These are phyloP conservation scores for Probosciger aterrimus DNA, from an alignment of 2,113 vertebrate genomes.

Conservation along the genomic window DNA sequence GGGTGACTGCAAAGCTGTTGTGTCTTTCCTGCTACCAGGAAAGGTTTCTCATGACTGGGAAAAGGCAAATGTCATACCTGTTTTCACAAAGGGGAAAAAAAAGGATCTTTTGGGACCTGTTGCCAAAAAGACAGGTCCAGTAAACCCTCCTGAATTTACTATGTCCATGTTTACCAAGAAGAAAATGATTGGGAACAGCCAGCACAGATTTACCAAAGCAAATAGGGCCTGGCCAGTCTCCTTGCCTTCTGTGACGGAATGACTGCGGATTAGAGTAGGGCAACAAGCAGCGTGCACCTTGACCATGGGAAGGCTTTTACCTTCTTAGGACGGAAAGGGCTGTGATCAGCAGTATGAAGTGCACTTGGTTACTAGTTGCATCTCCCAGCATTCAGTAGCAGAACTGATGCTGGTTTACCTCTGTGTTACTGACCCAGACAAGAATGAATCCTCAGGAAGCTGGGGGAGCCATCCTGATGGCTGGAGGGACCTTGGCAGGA, in stretches of 20 bases:
- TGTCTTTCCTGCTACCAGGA: neutral
- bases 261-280: fast-evolving
- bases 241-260: neutral
- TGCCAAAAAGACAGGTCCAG: neutral
- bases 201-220: neutral
- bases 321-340: neutral
- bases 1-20: neutral
- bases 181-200: neutral
- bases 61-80: neutral
- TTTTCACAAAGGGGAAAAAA: neutral
- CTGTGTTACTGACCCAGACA: neutral
- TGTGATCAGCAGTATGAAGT: neutral
- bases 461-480: neutral
- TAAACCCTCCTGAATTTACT: neutral
- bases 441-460: neutral
- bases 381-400: neutral
- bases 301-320: neutral
- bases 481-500: neutral
- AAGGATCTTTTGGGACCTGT: neutral
- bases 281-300: neutral
- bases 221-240: neutral
- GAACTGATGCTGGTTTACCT: neutral
- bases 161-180: neutral
- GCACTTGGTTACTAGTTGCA: neutral
- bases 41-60: neutral